Evolutionary conservation across 2,113 vertebrate genomes (phyloP).

Genomic region (Zapus hudsonius): DNA sequence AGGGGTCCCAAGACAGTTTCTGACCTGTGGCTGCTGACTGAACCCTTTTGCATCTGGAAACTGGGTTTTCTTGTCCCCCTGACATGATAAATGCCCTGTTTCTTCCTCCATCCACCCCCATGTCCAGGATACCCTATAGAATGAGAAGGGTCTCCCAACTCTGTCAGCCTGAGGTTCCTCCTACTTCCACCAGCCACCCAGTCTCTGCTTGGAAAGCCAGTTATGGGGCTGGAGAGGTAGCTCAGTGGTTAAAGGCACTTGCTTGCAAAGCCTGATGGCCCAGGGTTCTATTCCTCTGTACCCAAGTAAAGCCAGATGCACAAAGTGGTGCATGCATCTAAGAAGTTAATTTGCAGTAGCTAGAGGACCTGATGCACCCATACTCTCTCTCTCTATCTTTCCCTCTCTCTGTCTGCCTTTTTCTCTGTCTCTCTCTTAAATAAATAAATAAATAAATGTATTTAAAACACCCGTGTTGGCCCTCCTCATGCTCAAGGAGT

Average conservation of each 20-base stretch:
- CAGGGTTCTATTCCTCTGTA: not conserved
- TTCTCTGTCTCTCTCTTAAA: too few relatives aligned
- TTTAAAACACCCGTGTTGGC: too few relatives aligned
- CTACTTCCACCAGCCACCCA: not conserved
- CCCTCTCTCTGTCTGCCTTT: too few relatives aligned
- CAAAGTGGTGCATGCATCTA: too few relatives aligned
- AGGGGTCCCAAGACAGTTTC: not conserved
- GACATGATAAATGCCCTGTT: fast-evolving
- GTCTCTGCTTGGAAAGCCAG: not conserved
- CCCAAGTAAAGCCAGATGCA: not conserved
- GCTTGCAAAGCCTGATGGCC: not conserved
- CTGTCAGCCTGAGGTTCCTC: not conserved
- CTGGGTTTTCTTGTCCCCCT: not conserved
- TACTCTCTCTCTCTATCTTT: too few relatives aligned
- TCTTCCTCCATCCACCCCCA: not conserved
- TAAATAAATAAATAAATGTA: too few relatives aligned
- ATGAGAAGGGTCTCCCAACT: too few relatives aligned
- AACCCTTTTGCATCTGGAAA: not conserved
- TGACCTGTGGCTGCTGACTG: not conserved
- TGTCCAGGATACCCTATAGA: not conserved
- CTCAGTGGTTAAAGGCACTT: too few relatives aligned
- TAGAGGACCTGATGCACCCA: too few relatives aligned
- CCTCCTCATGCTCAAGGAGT: not conserved
- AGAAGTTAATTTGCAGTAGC: too few relatives aligned
- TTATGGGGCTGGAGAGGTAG: not conserved